Conservation (phyloP, 2,888 invertebrate genomes). For the Suillia variegata region DNA sequence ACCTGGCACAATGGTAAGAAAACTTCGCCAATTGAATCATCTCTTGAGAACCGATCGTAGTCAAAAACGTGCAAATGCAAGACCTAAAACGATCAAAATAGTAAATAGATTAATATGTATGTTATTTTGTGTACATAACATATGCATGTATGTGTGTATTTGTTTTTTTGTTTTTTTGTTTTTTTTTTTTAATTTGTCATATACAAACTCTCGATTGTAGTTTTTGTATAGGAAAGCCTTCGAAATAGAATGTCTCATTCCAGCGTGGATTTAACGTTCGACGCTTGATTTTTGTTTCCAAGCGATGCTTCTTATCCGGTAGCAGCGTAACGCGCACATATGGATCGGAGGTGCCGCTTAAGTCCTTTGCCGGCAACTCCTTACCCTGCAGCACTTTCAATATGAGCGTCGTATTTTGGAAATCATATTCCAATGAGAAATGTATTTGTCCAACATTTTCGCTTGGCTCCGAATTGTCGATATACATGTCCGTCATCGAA, state of each 20-base stretch:
- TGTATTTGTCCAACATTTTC: slow-evolving; percentile 95
- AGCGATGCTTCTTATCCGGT: slow-evolving; percentile 89
- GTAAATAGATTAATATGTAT: background rate
- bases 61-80: slow-evolving; percentile 92
- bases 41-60: slow-evolving; percentile 91
- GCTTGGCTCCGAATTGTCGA: slow-evolving; percentile 89
- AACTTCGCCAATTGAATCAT: slow-evolving; percentile 93
- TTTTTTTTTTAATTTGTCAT: too few relatives aligned
- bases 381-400: slow-evolving; percentile 92
- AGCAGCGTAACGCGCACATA: slow-evolving; percentile 88
- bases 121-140: background rate
- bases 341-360: slow-evolving; percentile 91
- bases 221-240: slow-evolving; percentile 93
- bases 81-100: slow-evolving; percentile 61
- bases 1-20: slow-evolving; percentile 91
- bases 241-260: slow-evolving; percentile 95
- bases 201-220: slow-evolving; percentile 77
- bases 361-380: slow-evolving; percentile 90
- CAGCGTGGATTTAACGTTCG: slow-evolving; percentile 88
- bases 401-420: slow-evolving; percentile 89
- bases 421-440: slow-evolving; percentile 92
- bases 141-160: background rate
- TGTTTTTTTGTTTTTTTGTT: too few relatives aligned
- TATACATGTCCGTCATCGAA: slow-evolving; percentile 93
- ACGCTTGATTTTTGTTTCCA: slow-evolving; percentile 91